Evolutionary conservation across 92 coral and sea anemone species (phyloP).

Genomic region (Metridium senile): DNA sequence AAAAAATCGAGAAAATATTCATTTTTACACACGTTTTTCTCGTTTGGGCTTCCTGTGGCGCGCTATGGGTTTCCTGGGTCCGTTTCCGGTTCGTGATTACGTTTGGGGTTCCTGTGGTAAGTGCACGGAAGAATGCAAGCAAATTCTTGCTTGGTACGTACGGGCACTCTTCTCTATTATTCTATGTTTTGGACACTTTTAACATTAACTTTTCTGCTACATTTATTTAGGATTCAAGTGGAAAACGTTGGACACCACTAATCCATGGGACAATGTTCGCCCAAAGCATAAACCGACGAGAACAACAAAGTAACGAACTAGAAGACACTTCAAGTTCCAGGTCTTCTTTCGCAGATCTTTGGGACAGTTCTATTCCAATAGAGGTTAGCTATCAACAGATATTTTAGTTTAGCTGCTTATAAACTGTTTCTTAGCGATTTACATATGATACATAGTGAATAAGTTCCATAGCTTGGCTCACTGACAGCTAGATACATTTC

Average conservation of each 20-base stretch:
- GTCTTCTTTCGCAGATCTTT: slow-evolving; percentile 74
- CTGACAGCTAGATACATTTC: no score
- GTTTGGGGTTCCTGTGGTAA: not conserved
- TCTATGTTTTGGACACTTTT: not conserved
- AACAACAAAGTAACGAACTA: slow-evolving; percentile 43
- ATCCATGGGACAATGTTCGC: slow-evolving; percentile 27
- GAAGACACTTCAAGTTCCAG: slow-evolving; percentile 60
- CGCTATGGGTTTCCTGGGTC: not conserved
- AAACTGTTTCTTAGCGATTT: not conserved
- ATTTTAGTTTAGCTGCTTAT: not conserved
- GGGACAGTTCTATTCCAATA: slow-evolving; percentile 54
- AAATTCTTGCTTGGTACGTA: not conserved
- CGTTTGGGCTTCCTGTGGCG: not conserved
- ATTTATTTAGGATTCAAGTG: slow-evolving; percentile 13
- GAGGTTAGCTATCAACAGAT: slow-evolving; percentile 43
- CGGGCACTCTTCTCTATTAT: not conserved
- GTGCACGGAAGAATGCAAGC: slow-evolving; percentile 2
- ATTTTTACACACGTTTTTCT: no score
- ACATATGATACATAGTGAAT: not conserved
- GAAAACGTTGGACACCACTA: not conserved
- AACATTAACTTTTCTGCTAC: not conserved
- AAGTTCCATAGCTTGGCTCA: no score
- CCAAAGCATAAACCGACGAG: slow-evolving; percentile 36
- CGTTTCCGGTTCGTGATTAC: not conserved
- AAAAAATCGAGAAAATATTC: no score